These are phyloP conservation scores for Cosmia pyralina DNA, from an alignment of 2,888 invertebrate species.

Conservation along the genomic window DNA sequence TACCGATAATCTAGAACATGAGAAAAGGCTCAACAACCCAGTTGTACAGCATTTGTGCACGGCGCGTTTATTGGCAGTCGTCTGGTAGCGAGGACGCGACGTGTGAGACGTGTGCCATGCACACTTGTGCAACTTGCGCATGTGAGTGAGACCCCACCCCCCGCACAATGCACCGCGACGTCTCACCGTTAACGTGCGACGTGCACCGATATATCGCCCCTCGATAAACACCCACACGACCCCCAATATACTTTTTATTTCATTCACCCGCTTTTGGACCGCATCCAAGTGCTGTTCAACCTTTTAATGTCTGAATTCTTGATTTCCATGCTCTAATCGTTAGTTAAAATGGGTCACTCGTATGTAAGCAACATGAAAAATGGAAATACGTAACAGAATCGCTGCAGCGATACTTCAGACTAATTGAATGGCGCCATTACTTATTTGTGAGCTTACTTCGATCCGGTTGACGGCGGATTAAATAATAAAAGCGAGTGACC, in stretches of 20 bases:
- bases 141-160: background rate
- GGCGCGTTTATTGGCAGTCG: background rate
- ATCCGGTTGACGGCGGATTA: conserved; percentile 59
- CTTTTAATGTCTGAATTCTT: conserved; percentile 62
- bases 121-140: background rate
- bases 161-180: background rate
- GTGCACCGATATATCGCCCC: conserved; percentile 11
- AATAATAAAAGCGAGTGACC: conserved; percentile 62
- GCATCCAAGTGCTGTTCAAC: conserved; percentile 55
- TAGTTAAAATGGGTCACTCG: conserved; percentile 54
- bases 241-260: conserved; percentile 60
- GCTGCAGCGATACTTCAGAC: conserved; percentile 46
- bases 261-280: conserved; percentile 53
- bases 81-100: background rate
- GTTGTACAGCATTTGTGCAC: background rate
- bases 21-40: background rate
- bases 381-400: conserved; percentile 51
- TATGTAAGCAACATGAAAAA: conserved; percentile 50
- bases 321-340: conserved; percentile 57
- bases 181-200: background rate
- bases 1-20: conserved; percentile 3
- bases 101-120: background rate
- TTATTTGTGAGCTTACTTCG: conserved; percentile 58
- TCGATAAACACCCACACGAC: conserved; percentile 17
- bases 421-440: conserved; percentile 56